Conservation (phyloP, 2,797 vertebrate species). For the Tapera naevia region DNA sequence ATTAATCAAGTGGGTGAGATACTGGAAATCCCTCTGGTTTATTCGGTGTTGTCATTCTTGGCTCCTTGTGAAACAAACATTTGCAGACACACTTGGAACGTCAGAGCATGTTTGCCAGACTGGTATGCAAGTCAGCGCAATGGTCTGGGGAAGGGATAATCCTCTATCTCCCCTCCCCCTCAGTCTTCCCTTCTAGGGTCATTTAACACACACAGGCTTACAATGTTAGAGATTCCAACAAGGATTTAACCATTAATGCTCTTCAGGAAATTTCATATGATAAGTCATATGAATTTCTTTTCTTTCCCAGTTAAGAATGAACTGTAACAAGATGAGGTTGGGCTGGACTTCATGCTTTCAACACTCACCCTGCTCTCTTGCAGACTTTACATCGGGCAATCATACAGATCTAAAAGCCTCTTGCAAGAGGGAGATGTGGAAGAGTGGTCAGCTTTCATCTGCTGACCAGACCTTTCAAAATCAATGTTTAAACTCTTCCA, state of each 20-base stretch:
- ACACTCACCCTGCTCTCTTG: neutral
- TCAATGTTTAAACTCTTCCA: neutral
- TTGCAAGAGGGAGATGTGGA: neutral
- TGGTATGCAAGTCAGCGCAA: conserved; percentile 62
- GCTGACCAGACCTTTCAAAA: conserved; percentile 13
- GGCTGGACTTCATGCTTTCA: neutral
- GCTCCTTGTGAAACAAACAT: conserved; percentile 60
- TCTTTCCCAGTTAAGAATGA: conserved; percentile 17
- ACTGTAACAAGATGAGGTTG: neutral
- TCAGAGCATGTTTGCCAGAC: conserved; percentile 37
- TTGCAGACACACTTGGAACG: conserved; percentile 55
- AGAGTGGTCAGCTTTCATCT: conserved; percentile 3
- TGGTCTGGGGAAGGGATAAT: conserved; percentile 67
- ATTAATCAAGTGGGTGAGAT: conserved; percentile 46
- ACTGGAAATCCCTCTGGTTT: conserved; percentile 58
- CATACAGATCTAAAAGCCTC: neutral
- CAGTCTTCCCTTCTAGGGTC: conserved; percentile 65
- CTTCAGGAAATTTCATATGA: conserved; percentile 70
- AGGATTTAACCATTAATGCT: conserved; percentile 87
- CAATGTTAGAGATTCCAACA: conserved; percentile 81
- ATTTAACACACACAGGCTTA: conserved; percentile 71
- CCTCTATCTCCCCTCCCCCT: conserved; percentile 45
- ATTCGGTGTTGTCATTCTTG: conserved; percentile 58
- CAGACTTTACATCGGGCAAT: neutral
- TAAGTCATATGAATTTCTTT: conserved; percentile 65